Percentiles rank a stretch among this genome's conserved stretches.
These are phyloP conservation scores for Saccopteryx bilineata DNA, from an alignment of 2,113 vertebrate genomes.

Conservation along the genomic window DNA sequence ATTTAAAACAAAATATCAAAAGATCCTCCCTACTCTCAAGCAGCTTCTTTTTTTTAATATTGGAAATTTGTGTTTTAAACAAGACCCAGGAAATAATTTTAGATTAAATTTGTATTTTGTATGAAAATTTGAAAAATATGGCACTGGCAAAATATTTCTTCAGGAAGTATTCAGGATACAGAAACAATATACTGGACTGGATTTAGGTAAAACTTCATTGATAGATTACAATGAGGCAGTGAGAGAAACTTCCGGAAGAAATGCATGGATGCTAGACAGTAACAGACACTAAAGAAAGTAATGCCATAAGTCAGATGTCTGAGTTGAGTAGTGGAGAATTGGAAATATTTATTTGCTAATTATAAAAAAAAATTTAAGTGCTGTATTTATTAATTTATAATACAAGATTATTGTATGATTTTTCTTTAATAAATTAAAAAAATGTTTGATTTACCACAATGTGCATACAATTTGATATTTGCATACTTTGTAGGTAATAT, in stretches of 20 bases:
- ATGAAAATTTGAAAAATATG: neutral
- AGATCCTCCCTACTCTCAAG: neutral
- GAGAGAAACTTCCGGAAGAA: neutral
- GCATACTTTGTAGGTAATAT: neutral
- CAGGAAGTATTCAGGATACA: neutral
- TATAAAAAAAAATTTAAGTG: slow-evolving; percentile 20
- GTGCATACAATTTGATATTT: neutral
- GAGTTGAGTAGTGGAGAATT: neutral
- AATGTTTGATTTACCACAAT: neutral
- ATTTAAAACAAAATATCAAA: neutral
- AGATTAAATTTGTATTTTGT: neutral
- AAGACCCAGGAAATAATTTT: neutral
- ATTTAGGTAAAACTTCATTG: neutral
- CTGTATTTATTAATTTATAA: neutral
- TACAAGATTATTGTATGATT: neutral
- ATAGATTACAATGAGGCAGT: neutral
- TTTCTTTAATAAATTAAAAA: neutral
- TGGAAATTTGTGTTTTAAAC: neutral
- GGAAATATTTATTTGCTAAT: neutral
- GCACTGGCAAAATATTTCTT: neutral
- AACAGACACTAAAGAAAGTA: neutral
- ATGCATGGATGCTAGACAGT: neutral
- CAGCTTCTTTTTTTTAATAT: neutral
- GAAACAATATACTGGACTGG: neutral
- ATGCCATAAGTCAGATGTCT: neutral